A percentile compares a stretch with the other conserved stretches of the same genome.
phyloP scores from a whole-genome alignment of 2,797 vertebrate genomes.

The Sandelia bainsii region DNA sequence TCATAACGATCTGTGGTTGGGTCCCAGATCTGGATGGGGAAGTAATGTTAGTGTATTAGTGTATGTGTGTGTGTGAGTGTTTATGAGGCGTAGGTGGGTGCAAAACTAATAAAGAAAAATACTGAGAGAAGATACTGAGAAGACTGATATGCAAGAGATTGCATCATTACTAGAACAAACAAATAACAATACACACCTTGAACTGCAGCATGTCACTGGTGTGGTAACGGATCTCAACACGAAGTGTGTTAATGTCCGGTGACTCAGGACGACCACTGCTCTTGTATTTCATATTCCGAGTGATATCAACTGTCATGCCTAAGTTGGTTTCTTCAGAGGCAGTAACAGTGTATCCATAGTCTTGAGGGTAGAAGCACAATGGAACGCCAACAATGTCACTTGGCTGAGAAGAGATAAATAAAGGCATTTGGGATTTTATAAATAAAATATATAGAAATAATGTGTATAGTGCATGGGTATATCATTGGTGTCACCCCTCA shows the following conservation, averaged over 20 bases:
- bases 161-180: neutral
- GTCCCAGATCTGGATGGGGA: constrained; percentile 87
- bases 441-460: neutral
- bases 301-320: constrained; percentile 82
- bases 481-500: constrained; percentile 60
- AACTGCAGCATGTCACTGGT: constrained; percentile 89
- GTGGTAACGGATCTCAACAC: constrained; percentile 88
- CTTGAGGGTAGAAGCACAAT: constrained; percentile 82
- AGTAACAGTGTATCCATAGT: constrained; percentile 77
- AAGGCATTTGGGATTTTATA: neutral
- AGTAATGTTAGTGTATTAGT: neutral
- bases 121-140: too few relatives aligned
- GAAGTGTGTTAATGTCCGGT: constrained; percentile 82
- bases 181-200: constrained; percentile 84
- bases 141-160: neutral
- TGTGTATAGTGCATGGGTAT: neutral
- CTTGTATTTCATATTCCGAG: constrained; percentile 54
- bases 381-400: constrained; percentile 43
- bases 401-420: constrained; percentile 57
- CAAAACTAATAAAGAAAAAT: too few relatives aligned
- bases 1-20: constrained; percentile 85
- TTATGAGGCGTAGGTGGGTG: too few relatives aligned
- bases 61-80: neutral
- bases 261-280: constrained; percentile 64
- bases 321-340: accelerated